Percentiles rank a stretch among this genome's conserved stretches.
Evolutionary conservation across 1,140 invertebrate species (phyloP).

Genomic region (Reticulitermes speratus): DNA sequence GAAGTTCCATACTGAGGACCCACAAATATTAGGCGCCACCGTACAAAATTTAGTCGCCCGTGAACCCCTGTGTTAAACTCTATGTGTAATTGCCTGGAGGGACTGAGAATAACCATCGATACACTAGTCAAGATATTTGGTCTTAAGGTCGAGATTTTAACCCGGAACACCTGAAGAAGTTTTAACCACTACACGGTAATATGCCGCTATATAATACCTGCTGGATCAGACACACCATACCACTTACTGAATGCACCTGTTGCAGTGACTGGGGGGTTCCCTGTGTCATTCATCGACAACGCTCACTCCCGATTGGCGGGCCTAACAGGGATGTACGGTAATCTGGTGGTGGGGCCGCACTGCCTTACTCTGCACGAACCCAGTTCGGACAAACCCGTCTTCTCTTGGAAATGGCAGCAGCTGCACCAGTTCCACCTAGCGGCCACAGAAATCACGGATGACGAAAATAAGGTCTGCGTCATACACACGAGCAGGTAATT

Average conservation of each 20-base stretch:
- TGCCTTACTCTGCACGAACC: constrained; percentile 53
- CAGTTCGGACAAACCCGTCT: constrained; percentile 48
- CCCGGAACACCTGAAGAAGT: no score
- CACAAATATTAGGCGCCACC: no score
- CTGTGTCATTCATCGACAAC: constrained; percentile 56
- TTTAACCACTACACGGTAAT: no score
- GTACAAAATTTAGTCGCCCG: no score
- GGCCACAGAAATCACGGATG: constrained; percentile 48
- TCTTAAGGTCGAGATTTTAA: no score
- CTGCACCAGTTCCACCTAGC: constrained; percentile 53
- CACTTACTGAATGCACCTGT: background rate
- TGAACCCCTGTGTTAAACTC: no score
- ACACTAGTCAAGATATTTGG: no score
- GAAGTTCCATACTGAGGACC: no score
- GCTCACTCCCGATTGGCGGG: constrained; percentile 52
- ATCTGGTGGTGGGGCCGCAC: constrained; percentile 47
- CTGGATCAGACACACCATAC: no score
- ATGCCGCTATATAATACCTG: no score
- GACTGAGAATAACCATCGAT: no score
- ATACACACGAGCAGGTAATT: constrained; percentile 52
- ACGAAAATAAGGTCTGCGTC: constrained; percentile 55
- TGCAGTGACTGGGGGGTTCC: constrained; percentile 48
- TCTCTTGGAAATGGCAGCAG: constrained; percentile 53
- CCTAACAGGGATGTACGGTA: constrained; percentile 53
- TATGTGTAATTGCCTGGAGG: no score